phyloP scores from a whole-genome alignment of 2,797 vertebrate species.

The Pogonophryne albipinna region DNA sequence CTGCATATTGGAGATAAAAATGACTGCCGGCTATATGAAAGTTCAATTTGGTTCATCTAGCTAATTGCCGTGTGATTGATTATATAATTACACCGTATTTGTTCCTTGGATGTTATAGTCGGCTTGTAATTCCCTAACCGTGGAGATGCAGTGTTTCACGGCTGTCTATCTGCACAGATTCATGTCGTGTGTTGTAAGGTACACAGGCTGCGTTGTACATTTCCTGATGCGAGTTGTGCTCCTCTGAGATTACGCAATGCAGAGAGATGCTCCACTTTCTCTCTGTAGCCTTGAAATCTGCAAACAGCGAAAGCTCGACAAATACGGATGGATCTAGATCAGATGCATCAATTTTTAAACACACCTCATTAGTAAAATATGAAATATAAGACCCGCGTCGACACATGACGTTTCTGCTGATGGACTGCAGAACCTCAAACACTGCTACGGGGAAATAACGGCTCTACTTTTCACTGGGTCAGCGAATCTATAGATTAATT shows the following conservation, averaged over 20 bases:
- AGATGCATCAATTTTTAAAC: constrained; percentile 65
- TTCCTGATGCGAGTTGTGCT: constrained; percentile 55
- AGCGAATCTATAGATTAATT: no score
- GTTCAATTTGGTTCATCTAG: constrained; percentile 73
- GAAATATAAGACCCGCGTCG: constrained; percentile 46
- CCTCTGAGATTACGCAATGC: constrained; percentile 59
- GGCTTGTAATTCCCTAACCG: constrained; percentile 37
- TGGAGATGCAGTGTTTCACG: constrained; percentile 22
- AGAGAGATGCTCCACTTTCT: constrained; percentile 61
- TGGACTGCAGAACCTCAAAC: constrained; percentile 7
- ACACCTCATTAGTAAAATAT: constrained; percentile 67
- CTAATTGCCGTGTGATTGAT: constrained; percentile 77
- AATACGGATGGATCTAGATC: constrained; percentile 59
- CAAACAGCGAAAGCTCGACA: constrained; percentile 33
- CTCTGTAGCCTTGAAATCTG: constrained; percentile 42
- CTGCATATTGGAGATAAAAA: constrained; percentile 63
- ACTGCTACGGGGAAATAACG: neutral
- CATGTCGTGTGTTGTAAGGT: constrained; percentile 14
- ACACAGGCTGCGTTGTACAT: constrained; percentile 11
- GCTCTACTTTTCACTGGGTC: neutral
- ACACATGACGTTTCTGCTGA: constrained; percentile 34
- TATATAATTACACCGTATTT: constrained; percentile 71
- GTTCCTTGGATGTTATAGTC: constrained; percentile 56
- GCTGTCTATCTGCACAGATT: constrained; percentile 15
- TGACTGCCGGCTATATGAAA: constrained; percentile 74